Percentiles rank a stretch among this genome's conserved stretches.
Evolutionary conservation across 2,888 invertebrate genomes (phyloP).

Genomic region (Drosophila ustulata): DNA sequence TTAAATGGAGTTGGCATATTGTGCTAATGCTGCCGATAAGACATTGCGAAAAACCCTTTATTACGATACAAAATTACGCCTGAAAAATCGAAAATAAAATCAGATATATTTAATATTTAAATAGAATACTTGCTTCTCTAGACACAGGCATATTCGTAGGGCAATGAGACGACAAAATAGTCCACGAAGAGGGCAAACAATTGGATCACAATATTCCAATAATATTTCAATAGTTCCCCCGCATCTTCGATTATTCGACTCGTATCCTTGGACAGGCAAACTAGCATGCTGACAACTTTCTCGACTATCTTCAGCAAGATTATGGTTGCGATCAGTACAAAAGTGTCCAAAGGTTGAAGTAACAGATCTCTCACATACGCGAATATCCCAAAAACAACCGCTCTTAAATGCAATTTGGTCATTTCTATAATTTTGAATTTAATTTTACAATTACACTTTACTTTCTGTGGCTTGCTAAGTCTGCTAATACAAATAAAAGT

Average conservation of each 20-base stretch:
- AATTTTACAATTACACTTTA: neutral
- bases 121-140: neutral
- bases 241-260: neutral
- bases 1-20: slow-evolving; percentile 30
- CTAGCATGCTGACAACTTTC: neutral
- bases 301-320: slow-evolving; percentile 23
- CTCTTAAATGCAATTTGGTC: slow-evolving; percentile 1
- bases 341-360: slow-evolving; percentile 19
- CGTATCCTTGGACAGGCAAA: neutral
- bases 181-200: slow-evolving; percentile 11
- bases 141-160: neutral
- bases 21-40: slow-evolving; percentile 13
- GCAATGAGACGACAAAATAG: neutral
- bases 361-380: slow-evolving; percentile 11
- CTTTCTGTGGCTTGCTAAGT: neutral
- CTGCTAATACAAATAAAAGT: neutral
- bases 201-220: slow-evolving; percentile 3
- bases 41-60: slow-evolving; percentile 12
- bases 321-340: slow-evolving; percentile 29
- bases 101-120: too few species aligned
- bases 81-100: neutral
- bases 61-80: neutral
- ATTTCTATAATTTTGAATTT: neutral
- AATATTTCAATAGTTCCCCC: neutral
- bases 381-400: neutral